These are phyloP conservation scores for Microtus pennsylvanicus DNA, from an alignment of 2,113 vertebrate genomes.

Conservation along the genomic window DNA sequence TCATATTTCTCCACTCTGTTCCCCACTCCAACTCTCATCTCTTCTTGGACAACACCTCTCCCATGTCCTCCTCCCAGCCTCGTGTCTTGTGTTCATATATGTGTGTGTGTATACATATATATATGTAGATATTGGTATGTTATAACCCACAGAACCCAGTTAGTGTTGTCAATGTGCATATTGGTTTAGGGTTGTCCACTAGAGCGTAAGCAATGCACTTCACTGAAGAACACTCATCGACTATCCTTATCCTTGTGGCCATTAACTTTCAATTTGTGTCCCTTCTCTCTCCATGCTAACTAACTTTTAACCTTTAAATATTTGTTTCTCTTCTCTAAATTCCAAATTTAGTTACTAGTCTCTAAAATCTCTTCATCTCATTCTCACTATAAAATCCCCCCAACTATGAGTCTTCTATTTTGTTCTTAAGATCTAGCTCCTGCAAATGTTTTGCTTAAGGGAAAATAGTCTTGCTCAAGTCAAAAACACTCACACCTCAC, in stretches of 20 bases:
- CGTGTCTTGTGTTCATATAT: no score
- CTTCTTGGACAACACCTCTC: neutral
- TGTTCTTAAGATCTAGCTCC: neutral
- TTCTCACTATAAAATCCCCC: neutral
- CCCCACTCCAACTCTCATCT: no score
- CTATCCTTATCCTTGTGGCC: neutral
- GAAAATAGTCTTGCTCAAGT: neutral
- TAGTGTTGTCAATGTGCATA: neutral
- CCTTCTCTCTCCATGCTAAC: neutral
- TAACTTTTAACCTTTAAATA: neutral
- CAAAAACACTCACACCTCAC: neutral
- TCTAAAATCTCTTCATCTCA: neutral
- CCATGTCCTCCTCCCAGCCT: neutral
- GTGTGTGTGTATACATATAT: no score
- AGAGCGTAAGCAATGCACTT: no score
- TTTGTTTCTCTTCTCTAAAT: neutral
- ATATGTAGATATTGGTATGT: neutral
- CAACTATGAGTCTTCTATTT: neutral
- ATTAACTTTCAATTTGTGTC: neutral
- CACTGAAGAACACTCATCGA: neutral
- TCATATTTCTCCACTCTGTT: neutral
- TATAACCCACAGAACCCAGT: neutral
- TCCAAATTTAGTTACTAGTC: neutral
- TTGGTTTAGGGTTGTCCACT: neutral
- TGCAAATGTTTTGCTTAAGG: neutral